phyloP scores from a whole-genome alignment of 2,888 invertebrate species.

The Aspidiotus destructor region DNA sequence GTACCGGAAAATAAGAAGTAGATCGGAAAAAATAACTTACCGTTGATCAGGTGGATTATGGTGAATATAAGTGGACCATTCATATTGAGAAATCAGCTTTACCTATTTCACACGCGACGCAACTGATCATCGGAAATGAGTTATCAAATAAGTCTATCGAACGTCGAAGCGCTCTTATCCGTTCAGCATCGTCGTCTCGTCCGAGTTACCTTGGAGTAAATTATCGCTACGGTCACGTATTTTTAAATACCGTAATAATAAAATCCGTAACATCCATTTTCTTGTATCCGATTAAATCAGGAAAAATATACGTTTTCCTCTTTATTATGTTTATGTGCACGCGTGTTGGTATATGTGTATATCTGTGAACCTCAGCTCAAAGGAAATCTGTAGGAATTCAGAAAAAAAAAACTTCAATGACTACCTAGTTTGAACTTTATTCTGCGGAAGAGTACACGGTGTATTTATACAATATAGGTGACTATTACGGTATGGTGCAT shows the following conservation, averaged over 20 bases:
- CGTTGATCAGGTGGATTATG: slow-evolving; percentile 16
- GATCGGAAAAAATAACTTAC: slow-evolving; percentile 1
- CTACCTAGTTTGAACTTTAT: too few species aligned
- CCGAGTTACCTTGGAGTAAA: slow-evolving; percentile 12
- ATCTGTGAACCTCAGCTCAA: too few species aligned
- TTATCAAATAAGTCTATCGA: background rate
- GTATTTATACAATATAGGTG: too few species aligned
- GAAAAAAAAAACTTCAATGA: too few species aligned
- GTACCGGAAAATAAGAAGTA: background rate
- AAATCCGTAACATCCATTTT: slow-evolving; percentile 14
- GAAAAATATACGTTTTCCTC: too few species aligned
- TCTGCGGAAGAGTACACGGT: too few species aligned
- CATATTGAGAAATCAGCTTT: background rate
- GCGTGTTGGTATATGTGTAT: too few species aligned
- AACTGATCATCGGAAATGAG: background rate
- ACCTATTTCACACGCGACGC: background rate
- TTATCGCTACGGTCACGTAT: slow-evolving; percentile 21
- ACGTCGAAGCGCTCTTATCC: background rate
- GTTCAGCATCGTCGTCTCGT: background rate
- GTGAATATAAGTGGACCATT: slow-evolving; percentile 19
- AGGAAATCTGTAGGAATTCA: too few species aligned
- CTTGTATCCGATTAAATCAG: too few species aligned
- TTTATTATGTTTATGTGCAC: too few species aligned
- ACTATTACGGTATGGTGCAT: too few species aligned
- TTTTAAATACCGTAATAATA: slow-evolving; percentile 26